Evolutionary conservation across 2,797 vertebrate genomes (phyloP), one percentile per base, ranked within the genome.

Genomic region (Poecile montanus): DNA sequence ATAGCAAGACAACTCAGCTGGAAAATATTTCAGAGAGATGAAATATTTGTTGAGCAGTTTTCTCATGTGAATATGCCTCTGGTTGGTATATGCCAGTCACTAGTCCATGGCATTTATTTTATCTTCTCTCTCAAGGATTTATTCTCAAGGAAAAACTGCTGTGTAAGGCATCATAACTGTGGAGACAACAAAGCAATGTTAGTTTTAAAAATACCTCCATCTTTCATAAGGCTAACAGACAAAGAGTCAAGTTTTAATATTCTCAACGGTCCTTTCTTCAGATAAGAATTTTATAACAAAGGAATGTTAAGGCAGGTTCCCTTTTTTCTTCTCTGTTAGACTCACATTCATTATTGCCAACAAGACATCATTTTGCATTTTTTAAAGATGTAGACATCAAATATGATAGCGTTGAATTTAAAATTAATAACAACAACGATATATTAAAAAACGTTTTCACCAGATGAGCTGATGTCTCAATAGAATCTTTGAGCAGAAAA

Each of bases 11-110:
- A 97, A 95, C 97, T 97, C 98, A 97, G 98, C 98, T 98, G 97
- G 98, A 98, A 98, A 98, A 98, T 98, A 98, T 98, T 98, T 98
- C 98, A 98, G 98, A 98, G 98, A 97, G 96, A 98, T 83, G 85
- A 98, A 98, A 97, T 98, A 98, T 97, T 98, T 98, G 96, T 98
- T 83, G 66, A 97, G 95, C 72, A 96, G 91, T 98, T 98, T 98
- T 98, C 98, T 98, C 98, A 97, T 97, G 98, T 98, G 98, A 98
- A 98, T 97, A 95, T 97, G 97, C 89, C 93, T 97, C 94, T 87
- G 54, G 90, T 97, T 97, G 96, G 97, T 97, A 82, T 95, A 96
- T 97, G 97, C 97, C 98, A 97, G 92, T 94, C 94, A 88, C 73
- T 88, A 97, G 93, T 96, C 79, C 88, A 94, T 94, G 94, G 96